These are phyloP conservation scores for Orthosia gothica DNA, from an alignment of 2,888 invertebrate genomes.

Conservation along the genomic window DNA sequence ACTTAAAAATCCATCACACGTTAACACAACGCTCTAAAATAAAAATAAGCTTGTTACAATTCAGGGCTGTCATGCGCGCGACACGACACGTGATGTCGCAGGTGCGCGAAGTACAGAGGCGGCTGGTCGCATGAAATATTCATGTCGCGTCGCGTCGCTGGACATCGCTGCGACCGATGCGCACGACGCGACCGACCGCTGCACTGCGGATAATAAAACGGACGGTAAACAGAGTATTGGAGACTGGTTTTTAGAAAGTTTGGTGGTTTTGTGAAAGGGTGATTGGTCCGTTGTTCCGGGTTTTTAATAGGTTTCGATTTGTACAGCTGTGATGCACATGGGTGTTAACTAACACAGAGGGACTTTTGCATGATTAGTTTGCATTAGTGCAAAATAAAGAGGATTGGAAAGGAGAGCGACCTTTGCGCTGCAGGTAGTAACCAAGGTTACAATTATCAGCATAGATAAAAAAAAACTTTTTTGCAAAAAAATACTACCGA, in stretches of 20 bases:
- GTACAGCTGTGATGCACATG: not conserved
- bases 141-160: conserved; percentile 49
- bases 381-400: no score
- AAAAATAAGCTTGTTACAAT: conserved; percentile 43
- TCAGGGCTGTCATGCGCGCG: conserved; percentile 34
- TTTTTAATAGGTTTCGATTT: not conserved
- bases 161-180: conserved; percentile 45
- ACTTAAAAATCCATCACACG: conserved; percentile 14
- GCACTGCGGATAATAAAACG: conserved; percentile 30
- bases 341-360: not conserved
- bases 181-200: conserved; percentile 13
- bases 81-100: conserved; percentile 53
- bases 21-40: conserved; percentile 11
- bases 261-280: conserved; percentile 2
- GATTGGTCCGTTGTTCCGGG: not conserved
- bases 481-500: no score
- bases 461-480: no score
- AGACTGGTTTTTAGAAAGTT: conserved; percentile 7
- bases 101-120: conserved; percentile 46
- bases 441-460: no score
- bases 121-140: conserved; percentile 60
- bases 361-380: no score
- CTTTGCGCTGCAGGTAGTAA: no score
- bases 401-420: no score
- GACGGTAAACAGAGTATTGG: conserved; percentile 1